Evolutionary conservation across 2,797 vertebrate genomes (phyloP).

Genomic region (Pitangus sulphuratus): DNA sequence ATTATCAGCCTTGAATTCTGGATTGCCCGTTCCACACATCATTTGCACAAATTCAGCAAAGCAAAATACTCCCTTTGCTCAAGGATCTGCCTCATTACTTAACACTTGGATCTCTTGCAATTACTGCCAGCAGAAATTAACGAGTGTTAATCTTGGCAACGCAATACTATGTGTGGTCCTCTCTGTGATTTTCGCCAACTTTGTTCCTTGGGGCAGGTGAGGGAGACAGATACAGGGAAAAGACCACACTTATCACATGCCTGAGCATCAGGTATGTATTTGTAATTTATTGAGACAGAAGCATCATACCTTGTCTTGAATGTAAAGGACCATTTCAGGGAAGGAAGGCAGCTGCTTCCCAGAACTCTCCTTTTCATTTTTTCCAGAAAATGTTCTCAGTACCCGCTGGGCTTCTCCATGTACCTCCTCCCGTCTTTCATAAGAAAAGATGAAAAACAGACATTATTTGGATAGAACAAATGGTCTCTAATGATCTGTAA

Average conservation of each 20-base stretch:
- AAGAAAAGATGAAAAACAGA: slow-evolving; percentile 31
- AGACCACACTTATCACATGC: background rate
- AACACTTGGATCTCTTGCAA: background rate
- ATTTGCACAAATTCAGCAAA: background rate
- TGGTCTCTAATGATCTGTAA: background rate
- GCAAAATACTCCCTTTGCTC: background rate
- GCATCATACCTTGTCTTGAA: slow-evolving; percentile 92
- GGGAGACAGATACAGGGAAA: background rate
- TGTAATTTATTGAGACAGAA: background rate
- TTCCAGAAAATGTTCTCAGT: slow-evolving; percentile 83
- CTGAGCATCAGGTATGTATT: background rate
- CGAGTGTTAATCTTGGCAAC: background rate
- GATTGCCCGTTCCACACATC: background rate
- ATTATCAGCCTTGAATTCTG: background rate
- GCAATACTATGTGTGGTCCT: background rate
- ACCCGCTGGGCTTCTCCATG: slow-evolving; percentile 90
- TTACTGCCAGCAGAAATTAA: background rate
- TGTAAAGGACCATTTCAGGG: slow-evolving; percentile 94
- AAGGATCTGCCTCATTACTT: background rate
- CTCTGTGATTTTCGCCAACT: background rate
- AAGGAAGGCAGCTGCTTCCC: slow-evolving; percentile 92
- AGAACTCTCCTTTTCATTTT: slow-evolving; percentile 85
- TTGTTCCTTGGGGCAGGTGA: background rate
- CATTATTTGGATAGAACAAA: background rate
- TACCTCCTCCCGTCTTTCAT: slow-evolving; percentile 92